Conservation (phyloP, 2,113 vertebrate genomes). For the Platichthys flesus region DNA sequence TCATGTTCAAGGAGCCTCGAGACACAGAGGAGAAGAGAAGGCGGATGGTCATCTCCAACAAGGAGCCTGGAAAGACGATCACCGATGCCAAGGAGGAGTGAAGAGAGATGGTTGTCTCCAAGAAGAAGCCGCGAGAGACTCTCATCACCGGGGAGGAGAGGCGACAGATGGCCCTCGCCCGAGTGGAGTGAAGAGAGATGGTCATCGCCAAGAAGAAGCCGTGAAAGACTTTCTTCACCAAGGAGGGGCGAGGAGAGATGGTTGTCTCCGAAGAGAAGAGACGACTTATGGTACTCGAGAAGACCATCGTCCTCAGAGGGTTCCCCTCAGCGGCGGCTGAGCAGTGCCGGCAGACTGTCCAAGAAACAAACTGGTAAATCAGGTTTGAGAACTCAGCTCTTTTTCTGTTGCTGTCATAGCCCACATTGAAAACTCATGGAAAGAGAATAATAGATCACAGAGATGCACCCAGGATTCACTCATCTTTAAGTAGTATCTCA, state of each 20-base stretch:
- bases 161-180: neutral
- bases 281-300: too few species aligned
- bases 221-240: neutral
- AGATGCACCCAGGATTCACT: too few species aligned
- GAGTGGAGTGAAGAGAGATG: neutral
- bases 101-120: fast-evolving
- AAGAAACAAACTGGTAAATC: slow-evolving; percentile 57
- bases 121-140: neutral
- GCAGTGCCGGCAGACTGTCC: slow-evolving; percentile 30
- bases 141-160: neutral
- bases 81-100: neutral
- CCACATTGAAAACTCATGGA: too few species aligned
- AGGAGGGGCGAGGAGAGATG: neutral
- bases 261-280: neutral
- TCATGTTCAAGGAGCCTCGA: neutral
- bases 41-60: fast-evolving
- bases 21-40: neutral
- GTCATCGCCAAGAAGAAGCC: fast-evolving
- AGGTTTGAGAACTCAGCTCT: slow-evolving; percentile 53
- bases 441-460: too few species aligned
- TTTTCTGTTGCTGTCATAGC: too few species aligned
- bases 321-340: neutral
- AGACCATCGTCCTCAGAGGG: neutral
- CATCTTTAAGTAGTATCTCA: too few species aligned
- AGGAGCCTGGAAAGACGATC: neutral